These are phyloP conservation scores for Tetheella fluctuosa DNA, from an alignment of 2,888 invertebrate genomes.

Conservation along the genomic window DNA sequence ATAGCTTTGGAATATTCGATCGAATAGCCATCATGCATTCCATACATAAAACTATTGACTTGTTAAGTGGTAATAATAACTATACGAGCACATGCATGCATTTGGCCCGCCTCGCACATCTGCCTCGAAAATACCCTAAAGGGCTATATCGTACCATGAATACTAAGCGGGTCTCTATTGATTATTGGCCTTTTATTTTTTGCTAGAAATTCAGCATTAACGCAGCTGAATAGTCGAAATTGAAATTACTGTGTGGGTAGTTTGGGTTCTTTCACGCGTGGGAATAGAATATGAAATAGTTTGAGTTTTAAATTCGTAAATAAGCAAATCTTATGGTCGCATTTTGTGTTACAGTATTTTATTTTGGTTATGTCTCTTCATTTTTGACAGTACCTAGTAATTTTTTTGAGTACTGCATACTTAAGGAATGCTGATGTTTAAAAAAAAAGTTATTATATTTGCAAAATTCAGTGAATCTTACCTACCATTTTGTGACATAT, in stretches of 20 bases:
- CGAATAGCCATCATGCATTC: background rate
- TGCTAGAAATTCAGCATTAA: slow-evolving; percentile 26
- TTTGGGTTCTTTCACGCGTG: slow-evolving; percentile 1
- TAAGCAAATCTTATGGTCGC: background rate
- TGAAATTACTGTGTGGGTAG: slow-evolving; percentile 6
- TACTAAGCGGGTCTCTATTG: slow-evolving; percentile 46
- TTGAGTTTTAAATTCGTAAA: slow-evolving; percentile 1
- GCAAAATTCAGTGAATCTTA: no score
- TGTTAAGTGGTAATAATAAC: slow-evolving; percentile 16
- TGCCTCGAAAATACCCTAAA: slow-evolving; percentile 51
- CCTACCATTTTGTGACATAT: no score
- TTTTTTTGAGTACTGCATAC: no score
- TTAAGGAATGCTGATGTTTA: no score
- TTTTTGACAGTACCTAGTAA: no score
- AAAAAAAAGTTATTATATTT: no score
- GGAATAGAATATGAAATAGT: background rate
- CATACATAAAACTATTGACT: slow-evolving; percentile 17
- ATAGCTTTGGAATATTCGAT: no score
- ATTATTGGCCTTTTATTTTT: slow-evolving; percentile 35
- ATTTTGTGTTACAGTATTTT: background rate
- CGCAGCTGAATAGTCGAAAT: slow-evolving; percentile 12
- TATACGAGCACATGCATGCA: slow-evolving; percentile 12
- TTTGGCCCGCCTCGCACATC: slow-evolving; percentile 34
- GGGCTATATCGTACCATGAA: slow-evolving; percentile 50
- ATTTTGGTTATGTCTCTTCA: no score